A percentile compares a stretch with the other conserved stretches of the same genome.
These are phyloP conservation scores for Leucoraja erinaceus DNA, from an alignment of 2,113 vertebrate genomes.

Conservation along the genomic window DNA sequence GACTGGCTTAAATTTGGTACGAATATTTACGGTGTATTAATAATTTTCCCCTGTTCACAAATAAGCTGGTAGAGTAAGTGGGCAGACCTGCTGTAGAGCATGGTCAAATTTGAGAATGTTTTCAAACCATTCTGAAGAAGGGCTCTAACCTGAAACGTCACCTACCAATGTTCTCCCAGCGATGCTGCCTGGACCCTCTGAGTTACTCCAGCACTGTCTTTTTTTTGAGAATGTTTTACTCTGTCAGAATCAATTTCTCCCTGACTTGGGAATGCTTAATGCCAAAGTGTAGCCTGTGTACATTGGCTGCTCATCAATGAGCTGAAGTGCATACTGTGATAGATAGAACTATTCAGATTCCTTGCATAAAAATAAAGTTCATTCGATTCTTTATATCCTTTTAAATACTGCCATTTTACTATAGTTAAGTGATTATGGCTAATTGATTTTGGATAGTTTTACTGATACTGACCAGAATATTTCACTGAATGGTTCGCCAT, in stretches of 20 bases:
- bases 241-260: background rate
- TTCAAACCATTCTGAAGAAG: too few species aligned
- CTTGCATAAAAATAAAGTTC: background rate
- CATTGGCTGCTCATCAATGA: background rate
- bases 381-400: background rate
- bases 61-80: background rate
- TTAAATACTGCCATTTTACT: background rate
- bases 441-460: background rate
- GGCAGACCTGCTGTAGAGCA: background rate
- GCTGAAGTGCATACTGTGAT: background rate
- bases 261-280: background rate
- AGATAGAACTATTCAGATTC: background rate
- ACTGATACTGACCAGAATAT: background rate
- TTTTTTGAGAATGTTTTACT: background rate
- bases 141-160: background rate
- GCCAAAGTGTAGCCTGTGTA: background rate
- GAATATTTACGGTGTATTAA: background rate
- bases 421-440: background rate
- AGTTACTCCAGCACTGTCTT: too few species aligned
- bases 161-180: too few species aligned
- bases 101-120: background rate
- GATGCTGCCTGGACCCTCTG: too few species aligned
- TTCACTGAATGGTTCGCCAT: conserved; percentile 14
- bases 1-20: background rate
- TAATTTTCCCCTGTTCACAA: background rate